Evolutionary conservation across 2,888 invertebrate genomes (phyloP).

Genomic region (Marronus borbonicus): DNA sequence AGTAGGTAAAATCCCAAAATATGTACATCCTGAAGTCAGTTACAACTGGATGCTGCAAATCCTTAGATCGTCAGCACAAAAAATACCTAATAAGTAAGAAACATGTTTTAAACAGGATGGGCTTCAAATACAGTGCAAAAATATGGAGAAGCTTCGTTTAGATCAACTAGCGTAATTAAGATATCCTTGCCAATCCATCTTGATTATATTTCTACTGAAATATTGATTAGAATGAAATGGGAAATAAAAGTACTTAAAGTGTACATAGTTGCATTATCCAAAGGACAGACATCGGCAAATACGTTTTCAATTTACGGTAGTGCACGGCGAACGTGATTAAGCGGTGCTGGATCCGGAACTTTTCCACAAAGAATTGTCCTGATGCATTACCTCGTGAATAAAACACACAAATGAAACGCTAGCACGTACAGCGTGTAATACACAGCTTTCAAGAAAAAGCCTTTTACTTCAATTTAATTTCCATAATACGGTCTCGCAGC

Average conservation of each 20-base stretch:
- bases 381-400: slow-evolving; percentile 30
- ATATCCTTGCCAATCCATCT: no score
- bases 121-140: no score
- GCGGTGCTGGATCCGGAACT: slow-evolving; percentile 2
- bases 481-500: not conserved
- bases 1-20: no score
- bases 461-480: slow-evolving; percentile 25
- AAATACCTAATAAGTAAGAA: no score
- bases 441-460: slow-evolving; percentile 18
- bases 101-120: no score
- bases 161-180: no score
- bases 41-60: no score
- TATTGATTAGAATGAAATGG: no score
- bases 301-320: slow-evolving; percentile 35
- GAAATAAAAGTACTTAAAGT: not conserved
- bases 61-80: no score
- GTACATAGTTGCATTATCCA: not conserved
- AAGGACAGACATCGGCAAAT: not conserved
- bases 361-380: slow-evolving; percentile 19
- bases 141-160: no score
- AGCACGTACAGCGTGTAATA: slow-evolving; percentile 16
- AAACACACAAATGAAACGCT: slow-evolving; percentile 13
- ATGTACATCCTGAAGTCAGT: no score
- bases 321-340: slow-evolving; percentile 37
- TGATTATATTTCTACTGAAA: no score